Evolutionary conservation across 1,140 invertebrate species (phyloP).

Genomic region (Sminthurides bifidus): DNA sequence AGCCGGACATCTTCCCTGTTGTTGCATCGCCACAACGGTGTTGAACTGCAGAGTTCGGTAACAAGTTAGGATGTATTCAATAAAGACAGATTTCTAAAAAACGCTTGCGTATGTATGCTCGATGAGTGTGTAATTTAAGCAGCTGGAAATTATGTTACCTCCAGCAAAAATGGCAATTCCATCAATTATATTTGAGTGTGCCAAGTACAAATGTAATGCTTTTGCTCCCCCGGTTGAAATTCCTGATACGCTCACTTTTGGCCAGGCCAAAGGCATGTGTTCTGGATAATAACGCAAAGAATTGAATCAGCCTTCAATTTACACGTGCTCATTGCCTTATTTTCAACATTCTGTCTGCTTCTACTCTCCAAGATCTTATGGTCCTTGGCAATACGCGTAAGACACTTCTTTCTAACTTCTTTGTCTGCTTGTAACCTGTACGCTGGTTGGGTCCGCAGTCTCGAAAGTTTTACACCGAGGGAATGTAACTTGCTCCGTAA

Average conservation of each 20-base stretch:
- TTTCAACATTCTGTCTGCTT: not conserved
- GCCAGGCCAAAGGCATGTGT: constrained; percentile 19
- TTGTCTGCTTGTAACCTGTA: too few species aligned
- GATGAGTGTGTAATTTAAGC: too few species aligned
- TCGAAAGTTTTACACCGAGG: not conserved
- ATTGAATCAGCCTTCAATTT: not conserved
- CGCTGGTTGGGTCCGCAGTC: too few species aligned
- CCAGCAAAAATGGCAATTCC: constrained; percentile 27
- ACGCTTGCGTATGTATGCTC: too few species aligned
- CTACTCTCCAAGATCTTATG: not conserved
- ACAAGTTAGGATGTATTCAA: too few species aligned
- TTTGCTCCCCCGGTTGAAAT: constrained; percentile 21
- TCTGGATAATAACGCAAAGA: constrained; percentile 2
- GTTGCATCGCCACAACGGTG: constrained; percentile 1
- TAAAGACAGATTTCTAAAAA: too few species aligned
- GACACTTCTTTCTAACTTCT: too few species aligned
- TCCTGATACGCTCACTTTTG: constrained; percentile 23
- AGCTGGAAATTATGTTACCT: too few species aligned
- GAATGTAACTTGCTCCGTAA: not conserved
- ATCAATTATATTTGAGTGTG: constrained; percentile 23
- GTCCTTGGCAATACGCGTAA: too few species aligned
- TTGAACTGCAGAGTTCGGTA: not conserved
- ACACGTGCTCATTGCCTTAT: not conserved
- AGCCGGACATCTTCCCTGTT: constrained; percentile 1
- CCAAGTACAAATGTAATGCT: constrained; percentile 24